Base-by-base conservation (phyloP, 2,113 vertebrate genomes). In the Amblyornis subalaris region DNA sequence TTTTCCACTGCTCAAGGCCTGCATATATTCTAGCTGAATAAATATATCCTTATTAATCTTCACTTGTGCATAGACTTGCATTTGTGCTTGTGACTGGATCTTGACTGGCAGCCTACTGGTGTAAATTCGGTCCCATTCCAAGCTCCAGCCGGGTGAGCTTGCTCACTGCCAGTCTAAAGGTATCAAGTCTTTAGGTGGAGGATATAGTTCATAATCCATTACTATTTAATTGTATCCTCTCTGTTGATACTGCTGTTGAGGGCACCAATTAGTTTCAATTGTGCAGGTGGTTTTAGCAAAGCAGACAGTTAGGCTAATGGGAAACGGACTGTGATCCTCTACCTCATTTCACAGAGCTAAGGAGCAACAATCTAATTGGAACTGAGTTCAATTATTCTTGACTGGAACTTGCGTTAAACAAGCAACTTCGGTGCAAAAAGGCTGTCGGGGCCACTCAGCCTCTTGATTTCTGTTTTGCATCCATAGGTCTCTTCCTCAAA, bases 251-350 rank as follows among this genome's bases (percentile, higher is more conserved):
- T 44, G 35, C 55, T 62, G 22, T 47, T 48, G 67, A 95, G 88
- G 71, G 17, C 75, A 83, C 75, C 89, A 95, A 93, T 96, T 96
- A 96, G 66, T 91, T 93, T 93, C 93, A 93, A 79, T 91, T 91
- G 95, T 93, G 93, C 85, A 91, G 87, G 94, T 89, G 95, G 94
- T 85, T 95, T 95, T 91, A 95, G 89, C 21, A 73, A 93, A 88
- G 89, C 60, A 91, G 95, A 93, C 78, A 95, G 91, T 75, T 69
- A 78, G 91, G 81, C 85, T 95, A 93, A 96, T 94, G 85, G 87
- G 91, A 93, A 95, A 89, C 0, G 81, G 87, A 44, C 89, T 93
- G 89, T 95, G 85, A 91, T 95, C 89, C 89, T 94, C 84, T 88
- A 88, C 93, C 82, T 95, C 90, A 84, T 95, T 97, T 95, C 91